Base-by-base conservation (phyloP, 2,888 invertebrate genomes). In the Volucella zonaria region DNA sequence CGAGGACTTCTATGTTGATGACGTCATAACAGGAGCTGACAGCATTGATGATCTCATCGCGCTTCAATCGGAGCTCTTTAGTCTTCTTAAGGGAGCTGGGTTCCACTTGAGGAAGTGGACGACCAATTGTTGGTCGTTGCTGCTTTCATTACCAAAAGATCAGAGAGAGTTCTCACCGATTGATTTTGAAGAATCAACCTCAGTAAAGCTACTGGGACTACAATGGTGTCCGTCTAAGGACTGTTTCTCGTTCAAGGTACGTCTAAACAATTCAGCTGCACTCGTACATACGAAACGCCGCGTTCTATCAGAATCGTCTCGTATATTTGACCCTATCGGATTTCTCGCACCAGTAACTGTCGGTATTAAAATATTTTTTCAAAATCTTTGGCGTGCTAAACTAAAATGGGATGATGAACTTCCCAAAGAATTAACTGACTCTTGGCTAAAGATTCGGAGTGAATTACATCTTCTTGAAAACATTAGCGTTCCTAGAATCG, bases 1-100 rank as follows among this genome's bases (percentile, higher is more conserved):
- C 8, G 71, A 81, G 14, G 82, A 87, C 52, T 76, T 81, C 38
- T 87, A 82, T n/a, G 81, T 86, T 1, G 85, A 87, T 12, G 87
- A 86, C 15, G 23, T 23, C 23, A 23, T 23, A 23, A 23, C 23
- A 23, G 23, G 86, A 9, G 82, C 78, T 8, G 47, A 66, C 11
- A 66, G 86, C 2, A 62, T 82, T 49, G 70, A 70, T 31, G 70
- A 87, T 14, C 11, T 78, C 1, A 8, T 62, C 23, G 23, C 23
- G 23, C 23, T 23, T 23, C 23, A 23, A 23, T 23, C 23, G 23
- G 23, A 23, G 23, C 10, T 15, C 14, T 18, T 40, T 40, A 12
- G 61, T 10, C 11, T 66, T 14, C 52, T 66, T 12, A 49, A 62
- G 12, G 12, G 10, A 3, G 45, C 47, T 12, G 23, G 23, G 23